These are phyloP conservation scores for Syngnathoides biaculeatus DNA, from an alignment of 2,113 vertebrate species.

Conservation along the genomic window DNA sequence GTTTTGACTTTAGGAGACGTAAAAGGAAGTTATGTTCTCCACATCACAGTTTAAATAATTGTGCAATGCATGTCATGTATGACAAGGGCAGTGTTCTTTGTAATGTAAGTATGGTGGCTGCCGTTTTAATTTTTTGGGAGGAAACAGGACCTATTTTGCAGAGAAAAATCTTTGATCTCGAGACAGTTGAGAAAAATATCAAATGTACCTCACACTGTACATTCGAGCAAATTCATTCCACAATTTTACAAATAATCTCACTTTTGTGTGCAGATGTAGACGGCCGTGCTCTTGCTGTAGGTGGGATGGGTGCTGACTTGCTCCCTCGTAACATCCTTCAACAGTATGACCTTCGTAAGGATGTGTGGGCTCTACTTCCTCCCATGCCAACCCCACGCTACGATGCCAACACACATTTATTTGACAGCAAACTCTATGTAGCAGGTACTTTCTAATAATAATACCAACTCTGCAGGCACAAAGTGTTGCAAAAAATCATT, in stretches of 20 bases:
- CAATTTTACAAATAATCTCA: background rate
- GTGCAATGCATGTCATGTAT: too few relatives aligned
- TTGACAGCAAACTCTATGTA: constrained; percentile 90
- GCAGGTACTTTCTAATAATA: constrained; percentile 67
- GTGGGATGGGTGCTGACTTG: constrained; percentile 93
- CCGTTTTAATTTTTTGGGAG: too few relatives aligned
- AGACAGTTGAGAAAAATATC: too few relatives aligned
- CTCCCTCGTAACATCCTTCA: constrained; percentile 88
- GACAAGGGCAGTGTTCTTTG: too few relatives aligned
- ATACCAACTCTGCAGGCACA: background rate
- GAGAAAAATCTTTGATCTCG: too few relatives aligned
- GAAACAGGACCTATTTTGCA: too few relatives aligned
- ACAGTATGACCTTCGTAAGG: constrained; percentile 93
- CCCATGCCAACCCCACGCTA: constrained; percentile 93
- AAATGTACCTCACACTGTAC: background rate
- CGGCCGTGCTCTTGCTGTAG: constrained; percentile 84
- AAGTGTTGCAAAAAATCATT: background rate
- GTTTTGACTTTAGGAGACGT: too few relatives aligned
- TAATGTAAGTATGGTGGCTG: too few relatives aligned
- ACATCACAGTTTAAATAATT: too few relatives aligned
- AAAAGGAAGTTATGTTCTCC: too few relatives aligned
- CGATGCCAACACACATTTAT: constrained; percentile 82
- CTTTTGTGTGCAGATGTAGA: constrained; percentile 67
- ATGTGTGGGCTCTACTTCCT: constrained; percentile 91
- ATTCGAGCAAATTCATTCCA: background rate